These are phyloP conservation scores for Popillia japonica DNA, from an alignment of 1,140 invertebrate genomes.

Conservation along the genomic window DNA sequence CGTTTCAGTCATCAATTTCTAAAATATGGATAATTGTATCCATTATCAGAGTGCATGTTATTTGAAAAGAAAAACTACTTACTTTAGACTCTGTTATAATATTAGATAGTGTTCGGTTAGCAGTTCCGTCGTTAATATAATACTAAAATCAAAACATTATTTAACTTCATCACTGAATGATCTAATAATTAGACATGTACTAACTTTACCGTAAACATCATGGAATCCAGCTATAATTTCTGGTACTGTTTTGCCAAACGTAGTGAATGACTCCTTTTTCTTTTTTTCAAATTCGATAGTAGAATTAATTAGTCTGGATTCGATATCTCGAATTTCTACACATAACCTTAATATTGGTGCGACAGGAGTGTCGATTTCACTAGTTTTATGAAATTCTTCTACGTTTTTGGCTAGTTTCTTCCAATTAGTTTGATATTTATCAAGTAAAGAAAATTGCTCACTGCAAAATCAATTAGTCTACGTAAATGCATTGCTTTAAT, in stretches of 20 bases:
- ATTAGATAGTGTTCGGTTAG: background rate
- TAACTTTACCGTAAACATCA: background rate
- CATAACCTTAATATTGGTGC: background rate
- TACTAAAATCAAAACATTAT: background rate
- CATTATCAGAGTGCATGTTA: constrained; percentile 57
- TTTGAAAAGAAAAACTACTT: constrained; percentile 62
- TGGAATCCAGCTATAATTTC: background rate
- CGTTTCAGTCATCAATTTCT: constrained; percentile 61
- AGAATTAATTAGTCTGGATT: background rate
- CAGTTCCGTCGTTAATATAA: constrained; percentile 54
- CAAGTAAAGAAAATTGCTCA: background rate
- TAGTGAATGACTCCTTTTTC: background rate
- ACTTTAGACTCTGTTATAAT: too few relatives aligned
- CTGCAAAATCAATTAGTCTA: background rate
- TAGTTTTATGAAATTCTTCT: background rate
- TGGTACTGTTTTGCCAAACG: background rate
- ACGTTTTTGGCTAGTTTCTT: background rate
- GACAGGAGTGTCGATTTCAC: background rate
- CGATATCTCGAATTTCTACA: background rate
- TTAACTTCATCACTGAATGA: background rate
- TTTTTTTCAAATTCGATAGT: background rate
- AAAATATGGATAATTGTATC: constrained; percentile 61
- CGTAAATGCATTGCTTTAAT: background rate
- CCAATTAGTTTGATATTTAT: background rate
- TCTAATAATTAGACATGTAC: background rate